Evolutionary conservation across 2,113 vertebrate species (phyloP).

Genomic region (Menidia beryllina): DNA sequence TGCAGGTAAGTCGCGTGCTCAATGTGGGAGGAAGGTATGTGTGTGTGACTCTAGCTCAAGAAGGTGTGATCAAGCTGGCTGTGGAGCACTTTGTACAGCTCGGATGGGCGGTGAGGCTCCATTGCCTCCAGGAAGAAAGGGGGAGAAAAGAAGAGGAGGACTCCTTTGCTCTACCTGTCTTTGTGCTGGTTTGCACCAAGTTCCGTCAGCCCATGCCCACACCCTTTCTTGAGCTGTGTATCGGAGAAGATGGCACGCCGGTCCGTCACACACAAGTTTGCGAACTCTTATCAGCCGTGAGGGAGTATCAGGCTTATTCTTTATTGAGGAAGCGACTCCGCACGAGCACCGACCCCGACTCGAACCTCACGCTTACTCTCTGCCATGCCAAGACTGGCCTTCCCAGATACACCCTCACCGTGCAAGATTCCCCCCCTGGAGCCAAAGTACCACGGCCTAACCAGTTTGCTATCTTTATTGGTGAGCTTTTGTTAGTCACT

Average conservation of each 20-base stretch:
- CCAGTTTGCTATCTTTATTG: slow-evolving; percentile 95
- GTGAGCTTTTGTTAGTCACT: slow-evolving; percentile 79
- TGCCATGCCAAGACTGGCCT: slow-evolving; percentile 83
- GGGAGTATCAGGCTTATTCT: slow-evolving; percentile 90
- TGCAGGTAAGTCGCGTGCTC: slow-evolving; percentile 87
- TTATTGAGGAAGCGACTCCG: slow-evolving; percentile 89
- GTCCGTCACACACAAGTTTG: slow-evolving; percentile 77
- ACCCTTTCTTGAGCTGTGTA: slow-evolving; percentile 90
- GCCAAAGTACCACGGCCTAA: slow-evolving; percentile 86
- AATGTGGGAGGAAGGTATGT: slow-evolving; percentile 91
- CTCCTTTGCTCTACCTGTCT: slow-evolving; percentile 89
- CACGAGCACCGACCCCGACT: slow-evolving; percentile 72
- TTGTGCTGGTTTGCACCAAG: slow-evolving; percentile 94
- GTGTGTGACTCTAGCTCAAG: slow-evolving; percentile 94
- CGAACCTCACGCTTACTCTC: slow-evolving; percentile 85
- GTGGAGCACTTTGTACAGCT: slow-evolving; percentile 89
- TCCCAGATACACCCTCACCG: slow-evolving; percentile 91
- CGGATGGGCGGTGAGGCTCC: slow-evolving; percentile 92
- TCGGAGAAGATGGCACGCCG: slow-evolving; percentile 87
- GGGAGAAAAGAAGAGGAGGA: slow-evolving; percentile 64
- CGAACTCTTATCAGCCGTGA: slow-evolving; percentile 85
- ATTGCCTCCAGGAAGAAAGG: slow-evolving; percentile 81
- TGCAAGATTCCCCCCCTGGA: slow-evolving; percentile 86
- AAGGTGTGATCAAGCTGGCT: slow-evolving; percentile 87
- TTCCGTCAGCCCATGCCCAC: slow-evolving; percentile 84